phyloP scores from a whole-genome alignment of 2,888 invertebrate species.

The Chrysotoxum bicinctum region DNA sequence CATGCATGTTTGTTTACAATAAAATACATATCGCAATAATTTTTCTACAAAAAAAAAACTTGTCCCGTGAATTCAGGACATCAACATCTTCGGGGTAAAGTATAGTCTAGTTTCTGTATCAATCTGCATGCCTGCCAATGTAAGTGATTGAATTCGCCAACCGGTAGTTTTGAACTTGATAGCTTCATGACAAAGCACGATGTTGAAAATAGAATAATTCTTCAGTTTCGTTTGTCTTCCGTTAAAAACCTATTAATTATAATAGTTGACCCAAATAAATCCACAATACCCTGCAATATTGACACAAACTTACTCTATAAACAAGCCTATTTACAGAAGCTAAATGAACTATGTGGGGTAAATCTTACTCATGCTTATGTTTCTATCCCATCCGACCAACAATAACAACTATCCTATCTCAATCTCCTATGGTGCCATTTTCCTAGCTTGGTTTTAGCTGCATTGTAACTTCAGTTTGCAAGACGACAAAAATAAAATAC shows the following conservation, averaged over 20 bases:
- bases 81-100: no score
- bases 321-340: slow-evolving; percentile 17
- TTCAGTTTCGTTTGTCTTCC: not conserved
- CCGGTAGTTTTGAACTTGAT: not conserved
- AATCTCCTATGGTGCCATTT: not conserved
- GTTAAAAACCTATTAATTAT: slow-evolving; percentile 5
- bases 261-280: not conserved
- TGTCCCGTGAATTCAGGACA: no score
- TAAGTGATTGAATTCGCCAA: not conserved
- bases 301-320: slow-evolving; percentile 23
- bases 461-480: slow-evolving; percentile 21
- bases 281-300: not conserved
- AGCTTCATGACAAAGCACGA: not conserved
- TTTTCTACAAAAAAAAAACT: no score
- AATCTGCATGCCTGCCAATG: no score
- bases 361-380: not conserved
- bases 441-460: not conserved
- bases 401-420: not conserved
- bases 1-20: no score
- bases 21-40: no score
- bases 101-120: no score
- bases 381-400: slow-evolving; percentile 4
- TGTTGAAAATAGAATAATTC: not conserved
- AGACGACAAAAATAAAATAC: slow-evolving; percentile 4
- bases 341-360: slow-evolving; percentile 4